Percentiles rank a stretch among this genome's conserved stretches.
Evolutionary conservation across 2,888 invertebrate genomes (phyloP).

Genomic region (Sepioteuthis lessoniana): DNA sequence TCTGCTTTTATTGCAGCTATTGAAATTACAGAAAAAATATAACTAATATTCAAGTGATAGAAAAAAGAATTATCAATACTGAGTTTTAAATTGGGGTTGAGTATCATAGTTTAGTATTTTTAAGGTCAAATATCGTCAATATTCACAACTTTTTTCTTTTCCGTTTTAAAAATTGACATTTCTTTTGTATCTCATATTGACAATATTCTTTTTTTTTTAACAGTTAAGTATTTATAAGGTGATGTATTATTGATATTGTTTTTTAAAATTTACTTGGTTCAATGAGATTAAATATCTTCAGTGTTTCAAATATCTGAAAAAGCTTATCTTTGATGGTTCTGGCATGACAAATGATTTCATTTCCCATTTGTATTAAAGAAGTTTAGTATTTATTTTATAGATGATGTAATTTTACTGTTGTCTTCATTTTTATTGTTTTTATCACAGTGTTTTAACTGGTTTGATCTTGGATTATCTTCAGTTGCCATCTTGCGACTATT

Average conservation of each 20-base stretch:
- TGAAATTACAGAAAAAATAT: background rate
- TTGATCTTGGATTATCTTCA: background rate
- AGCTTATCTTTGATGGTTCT: background rate
- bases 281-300: background rate
- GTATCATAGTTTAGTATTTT: background rate
- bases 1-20: background rate
- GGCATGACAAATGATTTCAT: background rate
- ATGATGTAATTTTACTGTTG: background rate
- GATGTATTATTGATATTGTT: background rate
- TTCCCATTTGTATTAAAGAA: background rate
- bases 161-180: background rate
- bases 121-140: background rate
- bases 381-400: background rate
- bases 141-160: background rate
- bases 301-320: background rate
- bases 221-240: background rate
- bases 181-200: background rate
- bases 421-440: background rate
- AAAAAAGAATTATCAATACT: background rate
- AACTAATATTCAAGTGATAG: background rate
- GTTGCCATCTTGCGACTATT: background rate
- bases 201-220: background rate
- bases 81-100: background rate
- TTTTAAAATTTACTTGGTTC: background rate
- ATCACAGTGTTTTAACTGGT: background rate